Evolutionary conservation across 2,797 vertebrate species (phyloP).

Genomic region (Periophthalmus magnuspinnatus): DNA sequence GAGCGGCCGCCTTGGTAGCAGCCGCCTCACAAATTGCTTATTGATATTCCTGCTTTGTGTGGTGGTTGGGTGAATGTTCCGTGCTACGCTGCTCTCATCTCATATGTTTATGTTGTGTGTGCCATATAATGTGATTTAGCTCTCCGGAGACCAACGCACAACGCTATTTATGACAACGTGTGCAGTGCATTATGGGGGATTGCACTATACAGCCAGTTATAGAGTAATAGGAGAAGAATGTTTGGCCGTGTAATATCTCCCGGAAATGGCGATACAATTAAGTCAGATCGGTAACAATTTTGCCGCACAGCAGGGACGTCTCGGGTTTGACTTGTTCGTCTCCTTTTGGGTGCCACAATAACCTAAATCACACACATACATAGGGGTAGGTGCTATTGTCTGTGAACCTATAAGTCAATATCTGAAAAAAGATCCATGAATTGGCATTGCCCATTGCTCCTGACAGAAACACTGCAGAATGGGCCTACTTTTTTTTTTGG

Average conservation of each 20-base stretch:
- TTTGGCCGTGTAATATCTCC: neutral
- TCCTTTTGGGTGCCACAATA: neutral
- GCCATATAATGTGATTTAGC: conserved; percentile 38
- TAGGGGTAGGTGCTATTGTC: no score
- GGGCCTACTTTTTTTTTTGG: no score
- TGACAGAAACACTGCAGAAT: no score
- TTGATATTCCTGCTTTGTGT: conserved; percentile 29
- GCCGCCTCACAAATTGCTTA: conserved; percentile 21
- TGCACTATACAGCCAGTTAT: conserved; percentile 1
- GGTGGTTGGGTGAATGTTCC: conserved; percentile 17
- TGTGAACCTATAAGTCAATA: no score
- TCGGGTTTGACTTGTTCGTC: neutral
- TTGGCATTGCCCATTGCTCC: no score
- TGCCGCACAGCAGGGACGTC: neutral
- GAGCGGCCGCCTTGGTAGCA: conserved; percentile 14
- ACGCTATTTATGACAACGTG: conserved; percentile 35
- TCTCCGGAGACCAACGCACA: conserved; percentile 13
- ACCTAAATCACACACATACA: no score
- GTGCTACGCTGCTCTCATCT: conserved; percentile 20
- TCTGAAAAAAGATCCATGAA: no score
- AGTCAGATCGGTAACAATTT: neutral
- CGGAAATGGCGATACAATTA: conserved; percentile 4
- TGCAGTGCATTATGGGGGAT: conserved; percentile 14
- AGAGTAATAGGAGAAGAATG: neutral
- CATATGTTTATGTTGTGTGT: conserved; percentile 16